These are phyloP conservation scores for Pomacea canaliculata DNA, from an alignment of 2,888 invertebrate genomes.

Conservation along the genomic window DNA sequence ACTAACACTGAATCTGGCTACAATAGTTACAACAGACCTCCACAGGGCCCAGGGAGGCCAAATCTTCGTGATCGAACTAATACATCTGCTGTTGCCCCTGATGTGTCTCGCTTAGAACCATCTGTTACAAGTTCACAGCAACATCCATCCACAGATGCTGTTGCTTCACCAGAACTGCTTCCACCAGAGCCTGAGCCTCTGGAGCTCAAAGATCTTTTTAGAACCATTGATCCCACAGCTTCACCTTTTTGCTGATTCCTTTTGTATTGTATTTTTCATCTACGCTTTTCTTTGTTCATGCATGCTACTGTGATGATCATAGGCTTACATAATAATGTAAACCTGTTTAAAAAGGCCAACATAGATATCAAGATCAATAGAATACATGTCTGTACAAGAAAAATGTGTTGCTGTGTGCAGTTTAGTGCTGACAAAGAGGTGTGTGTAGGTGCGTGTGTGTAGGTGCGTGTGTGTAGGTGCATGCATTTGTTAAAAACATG, in stretches of 20 bases:
- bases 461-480: too few relatives aligned
- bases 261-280: neutral
- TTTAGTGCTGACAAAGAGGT: too few relatives aligned
- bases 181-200: slow-evolving; percentile 42
- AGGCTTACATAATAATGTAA: too few relatives aligned
- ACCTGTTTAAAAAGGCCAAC: too few relatives aligned
- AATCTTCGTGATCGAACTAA: slow-evolving; percentile 26
- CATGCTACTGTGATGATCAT: neutral
- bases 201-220: slow-evolving; percentile 68
- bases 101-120: slow-evolving; percentile 12
- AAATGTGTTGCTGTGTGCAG: too few relatives aligned
- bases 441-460: too few relatives aligned
- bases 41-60: slow-evolving; percentile 6
- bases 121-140: slow-evolving; percentile 2
- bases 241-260: slow-evolving; percentile 67
- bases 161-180: slow-evolving; percentile 25
- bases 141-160: slow-evolving; percentile 28
- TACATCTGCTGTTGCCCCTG: neutral
- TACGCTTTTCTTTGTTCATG: neutral
- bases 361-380: too few relatives aligned
- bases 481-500: too few relatives aligned
- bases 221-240: slow-evolving; percentile 70
- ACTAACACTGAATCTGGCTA: slow-evolving; percentile 46
- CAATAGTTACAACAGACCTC: slow-evolving; percentile 62
- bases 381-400: too few relatives aligned